Evolutionary conservation across 2,113 vertebrate species (phyloP), one percentile per base, ranked within the genome.

Genomic region (Oceanites oceanicus): DNA sequence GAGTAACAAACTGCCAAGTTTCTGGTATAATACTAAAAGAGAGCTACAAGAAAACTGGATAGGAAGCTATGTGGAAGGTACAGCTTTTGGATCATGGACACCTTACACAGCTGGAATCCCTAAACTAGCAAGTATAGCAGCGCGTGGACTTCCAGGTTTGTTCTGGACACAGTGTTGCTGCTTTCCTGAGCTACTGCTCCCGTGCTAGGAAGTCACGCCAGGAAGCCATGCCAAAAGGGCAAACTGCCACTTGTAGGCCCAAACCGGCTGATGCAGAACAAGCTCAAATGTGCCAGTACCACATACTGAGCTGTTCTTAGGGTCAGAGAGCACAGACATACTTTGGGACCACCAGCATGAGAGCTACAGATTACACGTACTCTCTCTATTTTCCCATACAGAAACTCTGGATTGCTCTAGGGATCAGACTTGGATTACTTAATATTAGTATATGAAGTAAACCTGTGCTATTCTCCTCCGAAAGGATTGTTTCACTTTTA

Each of bases 181-280:
- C 80, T 81, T 86, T 95, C 75, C 90, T 32, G 65, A 96, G 90
- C 89, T 84, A 61, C 86, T 82, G 87, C 70, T 72, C 73, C 73
- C 36, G 1, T 68, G 87, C 61, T 72, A 27, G 47, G 76, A 78
- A 95, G 34, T 3, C 52, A 32, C 29, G 80, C 89, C 89, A 92
- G 70, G 73, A 82, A 91, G 40, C 30, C 25, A 10, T 38, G 91
- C 94, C 96, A 91, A 65, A 91, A 95, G 62, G 92, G 92, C 85
- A 78, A 91, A 65, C 6, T 73, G 94, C 87, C 93, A 95, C 66
- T 72, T 58, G 68, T 1, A 86, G 55, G 38, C 68, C 86, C 72
- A 77, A 70, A 52, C 27, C 8, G 4, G 29, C 91, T 77, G 14
- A 63, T 11, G 70, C 30, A 77, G 52, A 91, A 63, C 0, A 25